Base-by-base conservation (phyloP, 2,797 vertebrate species). In the Sebastes iracundus region DNA sequence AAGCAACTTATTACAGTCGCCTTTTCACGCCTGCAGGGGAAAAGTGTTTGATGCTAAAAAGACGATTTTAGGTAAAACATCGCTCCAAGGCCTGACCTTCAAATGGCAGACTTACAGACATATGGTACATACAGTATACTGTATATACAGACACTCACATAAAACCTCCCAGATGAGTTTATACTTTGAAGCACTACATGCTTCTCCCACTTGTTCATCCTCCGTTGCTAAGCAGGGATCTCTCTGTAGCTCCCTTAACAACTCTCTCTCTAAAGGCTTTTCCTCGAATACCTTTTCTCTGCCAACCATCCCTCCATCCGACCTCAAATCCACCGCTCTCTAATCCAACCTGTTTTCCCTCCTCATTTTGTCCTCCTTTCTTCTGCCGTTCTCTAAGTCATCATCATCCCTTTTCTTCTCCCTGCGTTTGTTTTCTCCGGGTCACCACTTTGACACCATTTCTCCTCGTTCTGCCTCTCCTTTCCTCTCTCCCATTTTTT, bases 131-230 rank as follows among this genome's bases (percentile, higher is more conserved):
- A 71, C 56, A 38, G 35, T 14, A 38, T 38, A 38, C 33, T 35
- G 33, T 35, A 35, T 38, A 78, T 32, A 71, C 32, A 75, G 25
- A 59, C 59, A 33, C 59, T 42, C 35, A 70, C 72, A 71, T 38
- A 73, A n/a, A n/a, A 59, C 79, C 67, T 81, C 87, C 46, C 68
- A 70, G 42, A 60, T 81, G 83, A 83, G 55, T 75, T 22, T 13
- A 71, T n/a, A 72, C 85, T 90, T 89, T 90, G 83, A 92, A 85
- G 84, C 55, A 30, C 72, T 64, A n/a, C 62, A 52, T 53, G 61
- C 12, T 72, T 87, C 77, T 89, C 82, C 83, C 84, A 89, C 85
- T 68, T 84, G 80, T 86, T 86, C 83, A 13, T 69, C 62, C 75
- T 74, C 27, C 1, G 25, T 75, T 77, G 66, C 71, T 75, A 20